Conservation (phyloP, 2,113 vertebrate species). For the Thamnaconus septentrionalis region DNA sequence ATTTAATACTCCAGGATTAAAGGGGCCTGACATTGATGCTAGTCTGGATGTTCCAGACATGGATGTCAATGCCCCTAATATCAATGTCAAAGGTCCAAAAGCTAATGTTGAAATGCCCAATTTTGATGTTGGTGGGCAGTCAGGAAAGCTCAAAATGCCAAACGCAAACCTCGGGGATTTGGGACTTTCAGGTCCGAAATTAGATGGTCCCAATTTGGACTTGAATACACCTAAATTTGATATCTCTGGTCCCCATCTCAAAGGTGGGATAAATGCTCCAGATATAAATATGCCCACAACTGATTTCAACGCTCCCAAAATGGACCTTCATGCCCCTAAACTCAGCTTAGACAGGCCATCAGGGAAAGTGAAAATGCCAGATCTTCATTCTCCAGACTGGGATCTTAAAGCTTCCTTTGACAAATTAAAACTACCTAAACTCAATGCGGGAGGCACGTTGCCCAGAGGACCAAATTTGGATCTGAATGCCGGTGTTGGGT, state of each 20-base stretch:
- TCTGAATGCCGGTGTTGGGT: conserved; percentile 16
- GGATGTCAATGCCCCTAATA: conserved; percentile 32
- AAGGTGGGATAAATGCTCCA: conserved; percentile 43
- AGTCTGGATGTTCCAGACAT: conserved; percentile 35
- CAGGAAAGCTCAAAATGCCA: conserved; percentile 50
- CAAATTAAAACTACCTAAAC: conserved; percentile 52
- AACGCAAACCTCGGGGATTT: conserved; percentile 45
- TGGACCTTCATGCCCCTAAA: conserved; percentile 52
- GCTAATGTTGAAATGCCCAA: conserved; percentile 43
- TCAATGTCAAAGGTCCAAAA: conserved; percentile 53
- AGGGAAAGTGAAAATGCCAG: conserved; percentile 43
- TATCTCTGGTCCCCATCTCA: conserved; percentile 31
- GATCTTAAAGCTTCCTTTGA: conserved; percentile 25
- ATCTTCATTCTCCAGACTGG: conserved; percentile 20
- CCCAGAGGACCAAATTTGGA: conserved; percentile 46
- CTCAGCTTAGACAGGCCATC: conserved; percentile 17
- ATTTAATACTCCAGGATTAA: conserved; percentile 26
- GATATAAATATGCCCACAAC: too few relatives aligned
- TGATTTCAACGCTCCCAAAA: conserved; percentile 38
- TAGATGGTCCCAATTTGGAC: conserved; percentile 1
- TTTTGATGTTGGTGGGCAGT: conserved; percentile 37
- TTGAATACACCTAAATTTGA: conserved; percentile 9
- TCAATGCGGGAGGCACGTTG: conserved; percentile 32
- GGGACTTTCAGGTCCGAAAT: conserved; percentile 21
- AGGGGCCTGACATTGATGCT: conserved; percentile 53